Evolutionary conservation across 2,888 invertebrate species (phyloP).

Genomic region (Athripsodes cinereus): DNA sequence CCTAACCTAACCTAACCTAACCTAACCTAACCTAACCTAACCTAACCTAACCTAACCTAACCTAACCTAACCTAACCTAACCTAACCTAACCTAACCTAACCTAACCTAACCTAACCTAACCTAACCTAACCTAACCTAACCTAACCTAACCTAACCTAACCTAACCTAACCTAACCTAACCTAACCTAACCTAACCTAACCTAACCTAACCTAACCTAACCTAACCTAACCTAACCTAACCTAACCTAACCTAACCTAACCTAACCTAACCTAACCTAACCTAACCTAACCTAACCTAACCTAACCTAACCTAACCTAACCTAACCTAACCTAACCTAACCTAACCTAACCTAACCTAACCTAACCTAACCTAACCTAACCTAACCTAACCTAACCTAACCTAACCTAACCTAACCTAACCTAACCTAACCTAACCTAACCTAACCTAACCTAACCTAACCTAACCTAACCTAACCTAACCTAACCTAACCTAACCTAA

Average conservation of each 20-base stretch:
- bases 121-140: slow-evolving; percentile 5
- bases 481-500: slow-evolving; percentile 19
- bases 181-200: slow-evolving; percentile 21
- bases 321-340: slow-evolving; percentile 26
- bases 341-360: slow-evolving; percentile 21
- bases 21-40: slow-evolving; percentile 21
- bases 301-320: slow-evolving; percentile 12
- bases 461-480: slow-evolving; percentile 20
- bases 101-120: slow-evolving; percentile 5
- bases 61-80: slow-evolving; percentile 5
- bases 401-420: slow-evolving; percentile 18
- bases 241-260: slow-evolving; percentile 27
- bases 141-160: slow-evolving; percentile 5
- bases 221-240: slow-evolving; percentile 26
- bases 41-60: slow-evolving; percentile 5
- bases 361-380: slow-evolving; percentile 25
- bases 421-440: slow-evolving; percentile 19
- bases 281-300: slow-evolving; percentile 5
- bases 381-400: slow-evolving; percentile 27
- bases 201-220: slow-evolving; percentile 16
- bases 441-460: slow-evolving; percentile 20
- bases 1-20: slow-evolving; percentile 28
- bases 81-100: slow-evolving; percentile 6
- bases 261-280: slow-evolving; percentile 21
- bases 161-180: slow-evolving; percentile 12